A percentile compares a stretch with the other conserved stretches of the same genome.
These are phyloP conservation scores for Nannospalax galili DNA, from an alignment of 2,113 vertebrate species.

Conservation along the genomic window DNA sequence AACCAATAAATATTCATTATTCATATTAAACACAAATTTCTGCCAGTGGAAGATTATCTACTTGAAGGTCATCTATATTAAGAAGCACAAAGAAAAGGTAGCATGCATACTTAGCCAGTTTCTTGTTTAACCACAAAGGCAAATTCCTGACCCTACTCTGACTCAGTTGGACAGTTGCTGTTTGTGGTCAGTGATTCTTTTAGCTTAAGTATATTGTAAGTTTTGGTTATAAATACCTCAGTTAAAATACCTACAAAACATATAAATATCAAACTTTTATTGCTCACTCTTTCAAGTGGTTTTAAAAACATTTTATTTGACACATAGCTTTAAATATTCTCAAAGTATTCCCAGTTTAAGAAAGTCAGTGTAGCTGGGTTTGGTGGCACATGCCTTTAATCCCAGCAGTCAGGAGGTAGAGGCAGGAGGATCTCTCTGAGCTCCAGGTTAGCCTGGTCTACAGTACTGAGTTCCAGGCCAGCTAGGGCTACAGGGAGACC, in stretches of 20 bases:
- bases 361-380: not conserved
- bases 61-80: conserved; percentile 68
- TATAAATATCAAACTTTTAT: not conserved
- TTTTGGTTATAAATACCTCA: not conserved
- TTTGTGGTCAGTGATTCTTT: not conserved
- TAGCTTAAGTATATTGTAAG: not conserved
- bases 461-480: no score
- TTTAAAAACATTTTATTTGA: conserved; percentile 17
- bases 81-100: conserved; percentile 11
- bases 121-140: not conserved
- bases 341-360: conserved; percentile 12
- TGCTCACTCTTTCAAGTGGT: not conserved
- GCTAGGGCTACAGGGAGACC: no score
- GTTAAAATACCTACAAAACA: conserved; percentile 26
- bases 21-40: conserved; percentile 66
- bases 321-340: not conserved
- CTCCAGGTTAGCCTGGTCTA: no score
- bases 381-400: no score
- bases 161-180: not conserved
- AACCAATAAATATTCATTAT: conserved; percentile 77
- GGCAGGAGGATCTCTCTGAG: no score
- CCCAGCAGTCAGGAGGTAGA: no score
- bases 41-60: conserved; percentile 43
- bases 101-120: not conserved
- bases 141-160: not conserved